Conservation (phyloP, 2,888 invertebrate genomes). For the Caenorhabditis drosophilae region DNA sequence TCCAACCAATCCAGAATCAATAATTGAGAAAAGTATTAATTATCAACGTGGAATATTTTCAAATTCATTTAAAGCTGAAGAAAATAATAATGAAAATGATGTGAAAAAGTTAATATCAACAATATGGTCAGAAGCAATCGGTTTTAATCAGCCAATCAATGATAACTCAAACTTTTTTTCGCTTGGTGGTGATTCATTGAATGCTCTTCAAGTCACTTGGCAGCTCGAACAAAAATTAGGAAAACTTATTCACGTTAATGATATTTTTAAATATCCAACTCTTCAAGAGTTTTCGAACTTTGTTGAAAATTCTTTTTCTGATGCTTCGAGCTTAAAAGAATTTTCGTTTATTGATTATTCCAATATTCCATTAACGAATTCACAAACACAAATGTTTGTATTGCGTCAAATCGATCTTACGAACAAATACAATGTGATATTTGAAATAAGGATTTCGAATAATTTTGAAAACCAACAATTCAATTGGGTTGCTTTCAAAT, state of each 20-base stretch:
- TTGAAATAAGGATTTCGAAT: slow-evolving; percentile 42
- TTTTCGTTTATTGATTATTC: slow-evolving; percentile 1
- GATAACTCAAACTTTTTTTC: slow-evolving; percentile 48
- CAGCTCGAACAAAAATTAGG: slow-evolving; percentile 39
- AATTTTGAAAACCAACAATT: slow-evolving; percentile 13
- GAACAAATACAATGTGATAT: slow-evolving; percentile 60
- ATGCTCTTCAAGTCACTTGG: slow-evolving; percentile 62
- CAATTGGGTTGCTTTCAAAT: slow-evolving; percentile 17
- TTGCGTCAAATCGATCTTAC: slow-evolving; percentile 44
- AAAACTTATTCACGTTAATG: slow-evolving; percentile 31
- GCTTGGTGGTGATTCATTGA: slow-evolving; percentile 63
- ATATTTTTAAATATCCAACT: slow-evolving; percentile 48
- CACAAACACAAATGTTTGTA: slow-evolving; percentile 63
- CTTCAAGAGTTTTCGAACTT: slow-evolving; percentile 35
- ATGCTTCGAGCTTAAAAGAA: not conserved
- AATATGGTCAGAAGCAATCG: slow-evolving; percentile 28
- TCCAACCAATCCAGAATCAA: not conserved
- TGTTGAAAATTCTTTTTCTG: too few relatives aligned
- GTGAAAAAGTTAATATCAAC: not conserved
- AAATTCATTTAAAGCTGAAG: not conserved
- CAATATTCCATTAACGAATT: slow-evolving; percentile 42
- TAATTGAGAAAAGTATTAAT: slow-evolving; percentile 8
- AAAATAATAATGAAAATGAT: not conserved
- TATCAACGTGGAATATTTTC: slow-evolving; percentile 3
- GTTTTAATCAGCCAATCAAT: slow-evolving; percentile 1